Conservation (phyloP, 2,797 vertebrate genomes). For the Coendou prehensilis region DNA sequence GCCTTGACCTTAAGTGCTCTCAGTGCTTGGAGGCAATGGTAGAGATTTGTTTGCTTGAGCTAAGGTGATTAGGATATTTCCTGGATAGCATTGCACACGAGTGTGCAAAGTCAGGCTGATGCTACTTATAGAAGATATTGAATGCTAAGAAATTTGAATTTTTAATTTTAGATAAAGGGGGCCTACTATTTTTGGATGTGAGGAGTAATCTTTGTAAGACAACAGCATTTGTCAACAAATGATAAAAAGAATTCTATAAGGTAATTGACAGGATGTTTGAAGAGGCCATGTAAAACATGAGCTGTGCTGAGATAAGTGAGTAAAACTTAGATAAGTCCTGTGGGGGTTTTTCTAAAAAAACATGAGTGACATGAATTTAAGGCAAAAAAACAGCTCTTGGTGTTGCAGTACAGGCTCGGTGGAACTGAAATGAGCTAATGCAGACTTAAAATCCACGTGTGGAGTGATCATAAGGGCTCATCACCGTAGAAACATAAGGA, state of each 20-base stretch:
- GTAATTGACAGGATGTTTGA: not conserved
- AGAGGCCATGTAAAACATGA: conserved; percentile 29
- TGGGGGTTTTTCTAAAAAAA: not conserved
- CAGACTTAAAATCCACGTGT: not conserved
- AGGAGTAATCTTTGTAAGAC: not conserved
- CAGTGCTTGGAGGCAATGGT: not conserved
- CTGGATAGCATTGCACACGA: not conserved
- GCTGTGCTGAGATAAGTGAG: not conserved
- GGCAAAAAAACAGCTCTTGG: not conserved
- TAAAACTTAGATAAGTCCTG: not conserved
- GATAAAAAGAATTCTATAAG: not conserved
- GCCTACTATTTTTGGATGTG: not conserved
- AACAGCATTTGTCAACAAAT: not conserved
- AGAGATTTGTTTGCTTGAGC: not conserved
- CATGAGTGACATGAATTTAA: not conserved
- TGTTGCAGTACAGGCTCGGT: not conserved
- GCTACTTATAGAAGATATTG: not conserved
- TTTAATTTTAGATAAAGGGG: not conserved
- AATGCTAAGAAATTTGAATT: not conserved
- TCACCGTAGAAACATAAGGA: not conserved
- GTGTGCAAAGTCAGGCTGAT: not conserved
- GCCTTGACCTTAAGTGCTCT: not conserved
- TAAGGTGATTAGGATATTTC: not conserved
- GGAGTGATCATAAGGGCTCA: not conserved
- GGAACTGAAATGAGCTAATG: not conserved